phyloP scores from a whole-genome alignment of 2,888 invertebrate species.

The Proisotoma minuta region DNA sequence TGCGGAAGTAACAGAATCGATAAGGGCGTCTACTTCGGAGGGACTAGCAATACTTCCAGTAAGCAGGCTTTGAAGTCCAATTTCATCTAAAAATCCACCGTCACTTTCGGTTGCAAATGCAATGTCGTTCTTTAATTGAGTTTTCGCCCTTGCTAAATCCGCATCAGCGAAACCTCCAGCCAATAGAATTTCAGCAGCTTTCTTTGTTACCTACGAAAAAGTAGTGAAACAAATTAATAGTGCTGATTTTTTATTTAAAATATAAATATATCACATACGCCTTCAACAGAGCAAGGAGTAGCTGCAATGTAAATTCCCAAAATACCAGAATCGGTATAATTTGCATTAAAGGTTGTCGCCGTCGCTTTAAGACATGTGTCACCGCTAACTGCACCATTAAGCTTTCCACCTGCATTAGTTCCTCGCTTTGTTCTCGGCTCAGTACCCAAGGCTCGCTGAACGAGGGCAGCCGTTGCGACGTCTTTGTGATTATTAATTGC shows the following conservation, averaged over 20 bases:
- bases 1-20: constrained; percentile 64
- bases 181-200: constrained; percentile 54
- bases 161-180: constrained; percentile 59
- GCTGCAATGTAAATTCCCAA: constrained; percentile 68
- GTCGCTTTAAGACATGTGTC: constrained; percentile 51
- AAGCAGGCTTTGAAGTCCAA: constrained; percentile 67
- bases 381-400: constrained; percentile 57
- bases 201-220: constrained; percentile 45
- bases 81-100: constrained; percentile 58
- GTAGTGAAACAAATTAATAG: constrained; percentile 7
- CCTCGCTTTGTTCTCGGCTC: constrained; percentile 73
- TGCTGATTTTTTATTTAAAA: constrained; percentile 5
- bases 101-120: constrained; percentile 62
- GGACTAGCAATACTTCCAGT: constrained; percentile 58
- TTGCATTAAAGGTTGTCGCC: constrained; percentile 69
- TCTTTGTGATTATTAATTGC: constrained; percentile 61
- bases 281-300: constrained; percentile 62
- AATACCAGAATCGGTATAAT: constrained; percentile 80
- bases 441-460: constrained; percentile 67
- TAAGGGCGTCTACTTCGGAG: constrained; percentile 58
- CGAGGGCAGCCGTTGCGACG: constrained; percentile 63
- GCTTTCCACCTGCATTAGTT: constrained; percentile 56
- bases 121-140: constrained; percentile 66
- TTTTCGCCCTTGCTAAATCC: constrained; percentile 72
- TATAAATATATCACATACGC: constrained; percentile 53